Conservation (phyloP, 2,797 vertebrate genomes). For the Caiman crocodilus region DNA sequence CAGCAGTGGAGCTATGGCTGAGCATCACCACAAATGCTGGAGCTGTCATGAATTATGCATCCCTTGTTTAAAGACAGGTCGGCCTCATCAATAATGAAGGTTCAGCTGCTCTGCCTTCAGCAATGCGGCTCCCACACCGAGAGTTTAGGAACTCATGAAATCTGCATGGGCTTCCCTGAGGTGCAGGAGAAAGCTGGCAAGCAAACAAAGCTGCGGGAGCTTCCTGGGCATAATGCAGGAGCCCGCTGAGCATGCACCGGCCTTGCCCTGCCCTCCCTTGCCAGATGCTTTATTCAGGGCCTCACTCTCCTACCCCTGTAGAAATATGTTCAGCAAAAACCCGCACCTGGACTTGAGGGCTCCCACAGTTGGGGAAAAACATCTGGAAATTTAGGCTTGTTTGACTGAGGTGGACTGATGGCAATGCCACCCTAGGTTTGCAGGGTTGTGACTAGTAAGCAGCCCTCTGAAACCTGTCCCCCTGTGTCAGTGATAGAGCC, state of each 20-base stretch:
- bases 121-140: slow-evolving; percentile 55
- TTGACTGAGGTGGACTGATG: background rate
- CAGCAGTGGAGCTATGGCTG: slow-evolving; percentile 38
- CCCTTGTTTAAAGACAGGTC: slow-evolving; percentile 77
- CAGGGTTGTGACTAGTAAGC: background rate
- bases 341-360: background rate
- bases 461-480: slow-evolving; percentile 5
- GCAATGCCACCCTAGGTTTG: background rate
- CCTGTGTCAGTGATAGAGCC: background rate
- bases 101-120: slow-evolving; percentile 71
- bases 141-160: slow-evolving; percentile 68
- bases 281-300: too few species aligned
- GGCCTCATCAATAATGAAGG: slow-evolving; percentile 78
- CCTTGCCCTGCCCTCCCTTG: background rate
- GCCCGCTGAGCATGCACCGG: background rate
- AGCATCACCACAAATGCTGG: slow-evolving; percentile 58
- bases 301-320: background rate
- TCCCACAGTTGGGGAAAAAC: background rate
- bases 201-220: background rate
- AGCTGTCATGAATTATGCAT: slow-evolving; percentile 75
- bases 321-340: background rate
- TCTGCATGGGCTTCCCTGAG: slow-evolving; percentile 70
- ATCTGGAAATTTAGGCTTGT: background rate
- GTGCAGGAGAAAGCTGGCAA: slow-evolving; percentile 13
- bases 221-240: background rate